phyloP scores from a whole-genome alignment of 2,797 vertebrate species.

The Silurus lanzhouensis region DNA sequence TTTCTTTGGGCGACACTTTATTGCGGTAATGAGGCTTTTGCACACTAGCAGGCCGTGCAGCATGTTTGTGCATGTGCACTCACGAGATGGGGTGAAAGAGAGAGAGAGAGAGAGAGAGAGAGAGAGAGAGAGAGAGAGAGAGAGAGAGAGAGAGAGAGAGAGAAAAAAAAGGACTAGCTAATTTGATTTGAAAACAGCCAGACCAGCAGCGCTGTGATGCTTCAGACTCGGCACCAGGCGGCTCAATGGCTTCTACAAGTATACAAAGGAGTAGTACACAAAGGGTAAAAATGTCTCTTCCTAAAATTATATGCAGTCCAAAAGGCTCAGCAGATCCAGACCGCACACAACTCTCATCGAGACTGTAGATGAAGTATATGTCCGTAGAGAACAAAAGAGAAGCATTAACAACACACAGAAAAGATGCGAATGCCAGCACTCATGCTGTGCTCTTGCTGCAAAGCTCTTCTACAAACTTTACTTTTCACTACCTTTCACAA shows the following conservation, averaged over 20 bases:
- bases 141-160: conserved; percentile 46
- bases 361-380: not conserved
- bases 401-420: not conserved
- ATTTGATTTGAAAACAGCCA: conserved; percentile 67
- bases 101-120: conserved; percentile 4
- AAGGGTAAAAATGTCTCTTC: conserved; percentile 18
- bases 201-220: conserved; percentile 30
- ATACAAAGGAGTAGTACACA: conserved; percentile 37
- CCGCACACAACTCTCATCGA: not conserved
- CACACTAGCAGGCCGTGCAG: conserved; percentile 44
- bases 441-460: not conserved
- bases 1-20: conserved; percentile 68
- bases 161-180: conserved; percentile 66
- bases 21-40: conserved; percentile 66
- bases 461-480: not conserved
- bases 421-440: not conserved
- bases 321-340: not conserved
- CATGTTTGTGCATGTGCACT: conserved; percentile 66
- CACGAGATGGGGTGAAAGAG: conserved; percentile 63
- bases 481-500: not conserved
- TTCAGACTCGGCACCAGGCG: conserved; percentile 29
- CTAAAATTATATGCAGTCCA: conserved; percentile 15
- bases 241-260: conserved; percentile 45
- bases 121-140: no score
- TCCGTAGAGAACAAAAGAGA: not conserved